phyloP scores from a whole-genome alignment of 2,113 vertebrate species.

The Charina bottae region DNA sequence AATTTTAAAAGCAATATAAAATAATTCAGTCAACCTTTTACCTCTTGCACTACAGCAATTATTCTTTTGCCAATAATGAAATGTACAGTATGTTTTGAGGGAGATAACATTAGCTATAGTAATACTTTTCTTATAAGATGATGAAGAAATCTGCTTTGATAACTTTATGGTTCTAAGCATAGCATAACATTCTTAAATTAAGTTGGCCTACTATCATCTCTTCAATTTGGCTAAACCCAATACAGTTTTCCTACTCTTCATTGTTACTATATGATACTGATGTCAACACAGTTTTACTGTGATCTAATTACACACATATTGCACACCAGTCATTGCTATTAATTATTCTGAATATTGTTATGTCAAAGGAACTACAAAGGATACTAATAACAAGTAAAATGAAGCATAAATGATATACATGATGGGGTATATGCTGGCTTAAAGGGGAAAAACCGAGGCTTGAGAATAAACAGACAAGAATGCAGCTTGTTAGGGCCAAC shows the following conservation, averaged over 20 bases:
- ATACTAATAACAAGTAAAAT: neutral
- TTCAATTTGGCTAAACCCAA: neutral
- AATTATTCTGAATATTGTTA: neutral
- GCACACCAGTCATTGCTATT: neutral
- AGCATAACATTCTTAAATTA: neutral
- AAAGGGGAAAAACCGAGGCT: no score
- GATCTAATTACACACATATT: neutral
- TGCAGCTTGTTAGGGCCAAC: no score
- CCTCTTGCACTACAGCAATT: conserved; percentile 19
- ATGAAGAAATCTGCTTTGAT: conserved; percentile 2
- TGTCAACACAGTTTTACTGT: neutral
- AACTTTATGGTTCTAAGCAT: neutral
- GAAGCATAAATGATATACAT: neutral
- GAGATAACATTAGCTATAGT: neutral
- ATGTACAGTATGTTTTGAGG: conserved; percentile 7
- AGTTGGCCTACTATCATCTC: neutral
- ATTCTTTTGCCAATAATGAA: conserved; percentile 19
- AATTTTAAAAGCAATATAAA: conserved; percentile 39
- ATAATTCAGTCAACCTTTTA: conserved; percentile 34
- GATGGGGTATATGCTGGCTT: no score
- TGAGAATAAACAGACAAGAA: no score
- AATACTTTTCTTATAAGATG: neutral
- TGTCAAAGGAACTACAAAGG: neutral
- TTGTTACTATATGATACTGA: neutral
- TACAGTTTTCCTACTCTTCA: neutral